Percentiles rank a stretch among this genome's conserved stretches.
Evolutionary conservation across 2,888 invertebrate species (phyloP).

Genomic region (Yponomeuta malinellus): DNA sequence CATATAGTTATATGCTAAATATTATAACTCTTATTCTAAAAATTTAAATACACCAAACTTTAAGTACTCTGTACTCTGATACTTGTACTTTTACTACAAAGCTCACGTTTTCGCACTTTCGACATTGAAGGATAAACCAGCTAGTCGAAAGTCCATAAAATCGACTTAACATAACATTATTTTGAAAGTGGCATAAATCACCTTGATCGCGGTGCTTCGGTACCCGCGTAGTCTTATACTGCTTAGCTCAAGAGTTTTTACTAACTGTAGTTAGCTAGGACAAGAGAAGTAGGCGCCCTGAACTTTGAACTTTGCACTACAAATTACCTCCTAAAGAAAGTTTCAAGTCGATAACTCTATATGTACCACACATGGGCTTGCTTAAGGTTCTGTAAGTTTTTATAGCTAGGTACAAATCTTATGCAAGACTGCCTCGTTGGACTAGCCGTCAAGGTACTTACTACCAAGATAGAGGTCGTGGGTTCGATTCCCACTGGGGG

Average conservation of each 20-base stretch:
- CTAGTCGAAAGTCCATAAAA: background rate
- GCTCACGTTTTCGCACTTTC: background rate
- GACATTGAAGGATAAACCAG: slow-evolving; percentile 3
- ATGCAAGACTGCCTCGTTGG: too few species aligned
- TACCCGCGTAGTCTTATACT: slow-evolving; percentile 21
- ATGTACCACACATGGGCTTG: too few species aligned
- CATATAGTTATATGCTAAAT: too few species aligned
- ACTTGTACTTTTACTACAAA: background rate
- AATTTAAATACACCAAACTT: too few species aligned
- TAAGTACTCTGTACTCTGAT: background rate
- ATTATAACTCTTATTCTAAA: too few species aligned
- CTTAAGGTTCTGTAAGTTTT: too few species aligned
- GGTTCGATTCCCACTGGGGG: too few species aligned
- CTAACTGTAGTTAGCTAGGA: background rate
- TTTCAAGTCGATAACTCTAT: too few species aligned
- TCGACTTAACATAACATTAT: slow-evolving; percentile 17
- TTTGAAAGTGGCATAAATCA: slow-evolving; percentile 34
- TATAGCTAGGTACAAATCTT: background rate
- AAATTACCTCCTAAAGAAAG: background rate
- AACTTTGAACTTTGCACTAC: background rate
- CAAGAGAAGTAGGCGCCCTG: background rate
- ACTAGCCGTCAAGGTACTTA: too few species aligned
- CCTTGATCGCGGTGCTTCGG: slow-evolving; percentile 32
- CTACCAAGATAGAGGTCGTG: too few species aligned
- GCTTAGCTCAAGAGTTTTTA: background rate